Evolutionary conservation across 2,797 vertebrate species (phyloP).

Genomic region (Molothrus aeneus): DNA sequence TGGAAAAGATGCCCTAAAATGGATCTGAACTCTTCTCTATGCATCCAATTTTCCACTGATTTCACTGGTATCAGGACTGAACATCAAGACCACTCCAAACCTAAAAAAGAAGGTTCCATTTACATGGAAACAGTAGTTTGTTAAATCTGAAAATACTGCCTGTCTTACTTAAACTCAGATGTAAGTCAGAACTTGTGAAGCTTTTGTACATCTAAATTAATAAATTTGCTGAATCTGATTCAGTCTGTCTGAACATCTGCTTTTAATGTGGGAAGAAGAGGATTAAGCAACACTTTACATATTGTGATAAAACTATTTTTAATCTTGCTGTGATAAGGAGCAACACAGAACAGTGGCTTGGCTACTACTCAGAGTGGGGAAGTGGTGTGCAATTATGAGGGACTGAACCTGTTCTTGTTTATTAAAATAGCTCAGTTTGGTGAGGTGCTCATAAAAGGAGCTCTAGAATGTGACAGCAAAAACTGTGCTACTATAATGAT

Average conservation of each 20-base stretch:
- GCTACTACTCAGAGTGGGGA: neutral
- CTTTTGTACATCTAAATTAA: neutral
- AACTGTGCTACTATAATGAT: neutral
- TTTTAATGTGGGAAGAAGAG: neutral
- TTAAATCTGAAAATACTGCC: neutral
- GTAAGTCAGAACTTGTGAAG: neutral
- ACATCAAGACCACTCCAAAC: neutral
- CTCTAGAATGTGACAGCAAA: neutral
- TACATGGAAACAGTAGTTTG: neutral
- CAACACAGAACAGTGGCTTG: neutral
- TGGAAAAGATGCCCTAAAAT: neutral
- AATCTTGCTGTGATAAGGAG: neutral
- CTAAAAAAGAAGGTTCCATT: neutral
- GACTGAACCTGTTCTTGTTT: neutral
- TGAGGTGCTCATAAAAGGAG: neutral
- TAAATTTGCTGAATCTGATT: neutral
- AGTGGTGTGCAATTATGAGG: neutral
- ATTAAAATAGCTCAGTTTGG: neutral
- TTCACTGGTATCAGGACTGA: neutral
- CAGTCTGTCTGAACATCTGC: conserved; percentile 5
- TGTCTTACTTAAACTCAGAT: neutral
- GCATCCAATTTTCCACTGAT: neutral
- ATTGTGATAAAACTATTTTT: conserved; percentile 32
- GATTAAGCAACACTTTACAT: neutral
- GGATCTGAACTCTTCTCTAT: neutral